phyloP scores from a whole-genome alignment of 2,113 vertebrate species.

The Terrapene triunguis region DNA sequence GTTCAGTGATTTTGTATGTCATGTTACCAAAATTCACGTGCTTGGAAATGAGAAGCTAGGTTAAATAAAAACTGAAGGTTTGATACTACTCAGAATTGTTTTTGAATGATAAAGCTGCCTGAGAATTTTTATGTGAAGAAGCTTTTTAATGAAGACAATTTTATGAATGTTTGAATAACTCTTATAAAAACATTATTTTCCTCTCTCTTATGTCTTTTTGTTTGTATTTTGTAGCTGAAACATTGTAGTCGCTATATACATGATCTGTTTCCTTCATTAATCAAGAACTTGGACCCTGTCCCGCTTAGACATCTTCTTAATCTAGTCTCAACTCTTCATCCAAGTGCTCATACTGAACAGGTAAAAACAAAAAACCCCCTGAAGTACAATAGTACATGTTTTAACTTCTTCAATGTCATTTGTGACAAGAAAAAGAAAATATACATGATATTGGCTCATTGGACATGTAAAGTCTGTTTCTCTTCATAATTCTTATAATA shows the following conservation, averaged over 20 bases:
- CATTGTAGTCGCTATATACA: conserved; percentile 99
- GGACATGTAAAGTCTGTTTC: background rate
- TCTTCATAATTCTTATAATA: background rate
- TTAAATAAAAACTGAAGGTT: background rate
- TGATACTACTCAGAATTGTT: background rate
- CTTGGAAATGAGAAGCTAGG: background rate
- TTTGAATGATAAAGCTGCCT: background rate
- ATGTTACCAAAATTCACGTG: background rate
- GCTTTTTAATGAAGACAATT: background rate
- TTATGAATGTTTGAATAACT: background rate
- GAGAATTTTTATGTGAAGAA: background rate
- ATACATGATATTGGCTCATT: background rate
- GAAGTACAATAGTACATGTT: background rate
- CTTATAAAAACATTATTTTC: background rate
- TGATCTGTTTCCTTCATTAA: conserved; percentile 97
- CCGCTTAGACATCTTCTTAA: conserved; percentile 97
- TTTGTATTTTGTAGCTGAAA: conserved; percentile 86
- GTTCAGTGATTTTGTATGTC: background rate
- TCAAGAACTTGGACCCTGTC: conserved; percentile 98
- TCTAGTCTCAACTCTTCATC: conserved; percentile 96
- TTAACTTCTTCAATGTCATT: background rate
- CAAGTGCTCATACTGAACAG: conserved; percentile 98
- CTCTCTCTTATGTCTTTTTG: conserved; percentile 3
- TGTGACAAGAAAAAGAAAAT: background rate
- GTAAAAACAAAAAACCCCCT: conserved; percentile 72